phyloP scores from a whole-genome alignment of 2,113 vertebrate species.

The Anhinga anhinga region DNA sequence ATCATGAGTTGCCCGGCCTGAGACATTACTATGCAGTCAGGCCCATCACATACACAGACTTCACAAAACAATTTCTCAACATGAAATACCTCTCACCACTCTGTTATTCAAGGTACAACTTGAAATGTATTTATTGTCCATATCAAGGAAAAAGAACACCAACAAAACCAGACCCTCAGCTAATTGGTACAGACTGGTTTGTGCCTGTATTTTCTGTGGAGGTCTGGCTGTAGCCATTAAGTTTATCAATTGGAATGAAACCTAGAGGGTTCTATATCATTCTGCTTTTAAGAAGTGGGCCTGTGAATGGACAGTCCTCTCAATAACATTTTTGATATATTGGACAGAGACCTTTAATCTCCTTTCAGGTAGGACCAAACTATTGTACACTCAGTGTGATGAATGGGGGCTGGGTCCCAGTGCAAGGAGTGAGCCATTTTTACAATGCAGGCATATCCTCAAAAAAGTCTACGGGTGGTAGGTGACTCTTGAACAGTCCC shows the following conservation, averaged over 20 bases:
- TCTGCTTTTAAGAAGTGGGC: background rate
- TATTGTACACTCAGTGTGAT: background rate
- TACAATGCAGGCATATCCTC: fast-evolving
- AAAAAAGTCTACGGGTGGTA: background rate
- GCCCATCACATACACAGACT: background rate
- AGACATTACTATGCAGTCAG: background rate
- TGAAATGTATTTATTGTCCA: background rate
- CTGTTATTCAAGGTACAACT: background rate
- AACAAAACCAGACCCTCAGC: background rate
- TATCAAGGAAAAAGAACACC: background rate
- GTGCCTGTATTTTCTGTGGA: background rate
- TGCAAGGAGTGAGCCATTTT: background rate
- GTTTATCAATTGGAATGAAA: background rate
- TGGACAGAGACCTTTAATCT: background rate
- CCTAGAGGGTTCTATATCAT: background rate
- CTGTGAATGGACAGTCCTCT: background rate
- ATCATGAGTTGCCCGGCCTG: background rate
- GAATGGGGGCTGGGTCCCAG: fast-evolving
- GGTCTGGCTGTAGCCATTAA: background rate
- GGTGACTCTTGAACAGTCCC: background rate
- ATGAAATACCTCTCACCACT: background rate
- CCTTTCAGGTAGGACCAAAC: background rate
- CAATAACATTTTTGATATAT: background rate
- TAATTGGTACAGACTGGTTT: background rate
- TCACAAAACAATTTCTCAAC: background rate